Conservation (phyloP, 2,113 vertebrate genomes). For the Austrofundulus limnaeus region DNA sequence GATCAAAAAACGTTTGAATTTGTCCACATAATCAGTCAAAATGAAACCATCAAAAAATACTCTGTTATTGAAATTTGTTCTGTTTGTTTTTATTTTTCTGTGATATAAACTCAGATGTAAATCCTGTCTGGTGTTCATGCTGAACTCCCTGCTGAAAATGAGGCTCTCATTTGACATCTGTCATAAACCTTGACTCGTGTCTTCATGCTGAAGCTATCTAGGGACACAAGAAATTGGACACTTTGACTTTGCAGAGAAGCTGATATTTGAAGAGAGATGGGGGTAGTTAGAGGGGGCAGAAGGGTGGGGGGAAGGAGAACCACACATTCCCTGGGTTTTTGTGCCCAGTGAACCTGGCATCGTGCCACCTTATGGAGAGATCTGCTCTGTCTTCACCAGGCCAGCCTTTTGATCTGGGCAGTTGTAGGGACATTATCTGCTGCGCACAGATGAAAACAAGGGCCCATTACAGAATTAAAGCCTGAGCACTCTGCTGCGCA, state of each 20-base stretch:
- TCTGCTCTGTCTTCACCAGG: slow-evolving; percentile 66
- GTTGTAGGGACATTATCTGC: slow-evolving; percentile 75
- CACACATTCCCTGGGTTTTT: slow-evolving; percentile 78
- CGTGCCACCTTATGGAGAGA: slow-evolving; percentile 73
- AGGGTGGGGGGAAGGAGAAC: slow-evolving; percentile 35
- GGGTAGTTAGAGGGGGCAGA: slow-evolving; percentile 61
- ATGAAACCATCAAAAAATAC: too few species aligned
- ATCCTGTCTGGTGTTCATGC: slow-evolving; percentile 2
- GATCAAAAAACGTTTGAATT: too few species aligned
- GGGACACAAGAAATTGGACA: slow-evolving; percentile 74
- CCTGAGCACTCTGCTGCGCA: slow-evolving; percentile 47
- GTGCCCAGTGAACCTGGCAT: slow-evolving; percentile 76
- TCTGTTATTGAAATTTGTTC: too few species aligned
- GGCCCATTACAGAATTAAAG: slow-evolving; percentile 61
- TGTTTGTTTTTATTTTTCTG: slow-evolving; percentile 1
- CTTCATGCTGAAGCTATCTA: slow-evolving; percentile 70
- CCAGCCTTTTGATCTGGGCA: slow-evolving; percentile 65
- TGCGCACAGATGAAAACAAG: slow-evolving; percentile 68
- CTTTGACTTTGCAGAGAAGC: slow-evolving; percentile 58
- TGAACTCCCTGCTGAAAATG: slow-evolving; percentile 10
- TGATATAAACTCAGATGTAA: slow-evolving; percentile 32
- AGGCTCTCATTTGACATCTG: slow-evolving; percentile 11
- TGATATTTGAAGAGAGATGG: slow-evolving; percentile 74
- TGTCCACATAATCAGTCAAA: too few species aligned
- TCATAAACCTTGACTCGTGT: slow-evolving; percentile 56